phyloP scores from a whole-genome alignment of 2,888 invertebrate genomes.

The Apantesis nais region DNA sequence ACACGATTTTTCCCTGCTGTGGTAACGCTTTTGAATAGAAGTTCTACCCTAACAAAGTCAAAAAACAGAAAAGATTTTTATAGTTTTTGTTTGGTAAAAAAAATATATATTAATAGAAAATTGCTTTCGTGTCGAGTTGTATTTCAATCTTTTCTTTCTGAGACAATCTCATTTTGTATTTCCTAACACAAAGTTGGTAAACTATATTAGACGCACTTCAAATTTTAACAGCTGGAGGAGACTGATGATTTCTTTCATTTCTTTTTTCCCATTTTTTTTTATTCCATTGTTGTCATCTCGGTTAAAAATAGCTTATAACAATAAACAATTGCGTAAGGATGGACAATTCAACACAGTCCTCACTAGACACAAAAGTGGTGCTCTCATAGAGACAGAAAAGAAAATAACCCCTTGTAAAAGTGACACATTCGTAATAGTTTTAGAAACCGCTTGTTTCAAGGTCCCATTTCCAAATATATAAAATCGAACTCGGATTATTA shows the following conservation, averaged over 20 bases:
- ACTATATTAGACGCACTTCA: not conserved
- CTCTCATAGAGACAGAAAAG: not conserved
- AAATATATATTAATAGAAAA: too few species aligned
- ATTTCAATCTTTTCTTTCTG: too few species aligned
- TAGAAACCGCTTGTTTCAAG: constrained; percentile 36
- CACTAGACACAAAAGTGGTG: too few species aligned
- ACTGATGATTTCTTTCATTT: not conserved
- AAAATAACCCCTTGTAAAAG: not conserved
- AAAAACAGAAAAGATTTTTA: not conserved
- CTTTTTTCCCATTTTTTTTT: too few species aligned
- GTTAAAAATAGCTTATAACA: too few species aligned
- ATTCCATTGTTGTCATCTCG: too few species aligned
- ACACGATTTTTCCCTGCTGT: not conserved
- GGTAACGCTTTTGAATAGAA: not conserved
- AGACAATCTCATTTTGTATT: not conserved
- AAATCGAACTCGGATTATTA: constrained; percentile 22
- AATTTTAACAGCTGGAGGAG: not conserved
- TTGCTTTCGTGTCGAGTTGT: too few species aligned
- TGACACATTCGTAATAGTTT: not conserved
- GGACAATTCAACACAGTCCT: too few species aligned
- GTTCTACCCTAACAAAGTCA: too few species aligned
- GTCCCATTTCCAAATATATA: constrained; percentile 21
- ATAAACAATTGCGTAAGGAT: too few species aligned
- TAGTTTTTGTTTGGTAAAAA: too few species aligned
- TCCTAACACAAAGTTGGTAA: not conserved